These are phyloP conservation scores for Oreotrochilus melanogaster DNA, from an alignment of 2,113 vertebrate species.

Conservation along the genomic window DNA sequence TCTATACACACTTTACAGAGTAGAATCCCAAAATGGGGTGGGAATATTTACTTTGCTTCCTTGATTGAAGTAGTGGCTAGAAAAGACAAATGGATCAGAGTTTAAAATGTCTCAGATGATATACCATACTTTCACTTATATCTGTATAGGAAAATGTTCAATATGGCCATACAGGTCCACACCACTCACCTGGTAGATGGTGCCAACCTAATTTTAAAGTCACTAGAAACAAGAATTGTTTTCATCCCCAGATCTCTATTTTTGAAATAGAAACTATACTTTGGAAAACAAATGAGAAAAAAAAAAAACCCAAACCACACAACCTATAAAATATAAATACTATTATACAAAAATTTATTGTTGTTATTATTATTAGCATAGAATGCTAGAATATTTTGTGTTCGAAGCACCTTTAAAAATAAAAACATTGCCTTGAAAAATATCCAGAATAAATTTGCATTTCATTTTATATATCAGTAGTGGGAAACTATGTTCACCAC, in stretches of 20 bases:
- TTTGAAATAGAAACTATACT: background rate
- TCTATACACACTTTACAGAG: background rate
- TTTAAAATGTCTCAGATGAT: background rate
- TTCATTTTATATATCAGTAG: background rate
- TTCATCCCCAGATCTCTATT: background rate
- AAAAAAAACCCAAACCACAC: accelerated
- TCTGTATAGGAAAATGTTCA: background rate
- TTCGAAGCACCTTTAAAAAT: background rate
- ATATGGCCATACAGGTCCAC: background rate
- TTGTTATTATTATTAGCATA: too few relatives aligned
- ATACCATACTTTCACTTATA: background rate
- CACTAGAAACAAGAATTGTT: background rate
- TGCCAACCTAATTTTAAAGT: background rate
- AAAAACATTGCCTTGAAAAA: background rate
- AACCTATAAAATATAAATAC: too few relatives aligned
- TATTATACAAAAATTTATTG: too few relatives aligned
- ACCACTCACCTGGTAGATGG: background rate
- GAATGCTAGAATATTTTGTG: too few relatives aligned
- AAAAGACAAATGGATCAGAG: background rate
- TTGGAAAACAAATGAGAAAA: background rate
- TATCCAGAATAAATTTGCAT: background rate
- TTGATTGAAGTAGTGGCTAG: background rate
- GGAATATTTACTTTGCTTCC: background rate
- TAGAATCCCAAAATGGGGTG: background rate
- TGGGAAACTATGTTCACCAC: background rate